Base-by-base conservation (phyloP, 2,113 vertebrate species). In the Pseudonaja textilis region DNA sequence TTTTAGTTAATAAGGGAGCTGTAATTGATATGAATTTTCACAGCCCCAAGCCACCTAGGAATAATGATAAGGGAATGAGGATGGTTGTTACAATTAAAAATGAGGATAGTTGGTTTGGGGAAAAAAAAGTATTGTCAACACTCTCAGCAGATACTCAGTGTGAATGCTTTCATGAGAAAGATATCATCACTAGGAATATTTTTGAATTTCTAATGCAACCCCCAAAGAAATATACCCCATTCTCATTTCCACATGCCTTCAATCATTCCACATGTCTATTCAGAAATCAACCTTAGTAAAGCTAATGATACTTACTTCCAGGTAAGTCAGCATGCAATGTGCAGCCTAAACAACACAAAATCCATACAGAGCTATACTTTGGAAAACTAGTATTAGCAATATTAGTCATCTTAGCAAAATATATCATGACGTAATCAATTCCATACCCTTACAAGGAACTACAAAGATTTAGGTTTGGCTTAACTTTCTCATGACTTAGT, bases 1-100 rank as follows among this genome's bases (percentile, higher is more conserved):
- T 95, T 97, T 95, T 96, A 92, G 91, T 1, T 94, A 93, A 61
- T 93, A 94, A 91, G 94, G 89, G 1, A 94, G 87, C 91, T 92
- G 88, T 95, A 96, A 96, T 96, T 97, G 96, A 91, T 95, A 90
- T 92, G 91, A 85, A 96, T 20, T 47, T 94, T 86, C 93, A 86
- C 94, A 93, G 90, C 94, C 94, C 85, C 29, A 29, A 93, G 90
- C 89, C 93, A 90, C 93, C 1, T 90, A 95, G 93, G 92, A 93
- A 89, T 0, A 96, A 61, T 90, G 89, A 20, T 90, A 95, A 96
- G n/a, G 61, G 85, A 96, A 54, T 92, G 74, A 91, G 45, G 89
- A 93, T 93, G 95, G 85, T 85, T 93, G 3, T 88, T 95, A 74
- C 86, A 94, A 93, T 95, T 96, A 95, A 95, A 95, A 87, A 6